A percentile compares a stretch with the other conserved stretches of the same genome.
phyloP scores from a whole-genome alignment of 2,113 vertebrate species.

The Xiphias gladius region DNA sequence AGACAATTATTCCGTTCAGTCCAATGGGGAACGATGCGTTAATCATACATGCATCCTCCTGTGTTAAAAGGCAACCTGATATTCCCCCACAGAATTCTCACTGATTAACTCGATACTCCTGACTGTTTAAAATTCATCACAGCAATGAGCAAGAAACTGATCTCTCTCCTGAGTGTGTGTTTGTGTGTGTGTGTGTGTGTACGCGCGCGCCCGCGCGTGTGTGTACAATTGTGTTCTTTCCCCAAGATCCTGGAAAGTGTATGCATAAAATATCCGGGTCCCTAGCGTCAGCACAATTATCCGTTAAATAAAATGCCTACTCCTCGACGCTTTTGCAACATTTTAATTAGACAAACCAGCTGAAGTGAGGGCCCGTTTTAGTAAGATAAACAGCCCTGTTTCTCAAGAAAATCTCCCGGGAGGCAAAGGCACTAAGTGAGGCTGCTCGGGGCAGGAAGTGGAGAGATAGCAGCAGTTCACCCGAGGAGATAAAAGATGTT shows the following conservation, averaged over 20 bases:
- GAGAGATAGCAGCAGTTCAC: constrained; percentile 62
- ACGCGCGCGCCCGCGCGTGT: constrained; percentile 4
- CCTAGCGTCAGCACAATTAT: constrained; percentile 98
- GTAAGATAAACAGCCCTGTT: constrained; percentile 92
- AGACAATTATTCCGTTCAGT: constrained; percentile 92
- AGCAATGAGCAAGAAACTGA: constrained; percentile 94
- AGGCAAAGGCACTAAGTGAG: constrained; percentile 72
- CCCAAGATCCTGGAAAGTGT: constrained; percentile 91
- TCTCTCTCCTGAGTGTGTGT: constrained; percentile 66
- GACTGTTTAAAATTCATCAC: constrained; percentile 97
- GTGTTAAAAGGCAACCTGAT: constrained; percentile 97
- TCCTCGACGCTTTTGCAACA: constrained; percentile 89
- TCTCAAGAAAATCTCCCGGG: constrained; percentile 86
- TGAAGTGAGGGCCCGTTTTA: constrained; percentile 91
- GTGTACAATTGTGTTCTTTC: constrained; percentile 58
- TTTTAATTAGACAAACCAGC: constrained; percentile 95
- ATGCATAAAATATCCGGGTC: constrained; percentile 94
- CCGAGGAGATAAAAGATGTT: constrained; percentile 54
- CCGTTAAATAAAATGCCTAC: constrained; percentile 97
- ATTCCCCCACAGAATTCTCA: constrained; percentile 92
- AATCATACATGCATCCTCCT: constrained; percentile 96
- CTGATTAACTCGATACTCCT: constrained; percentile 95
- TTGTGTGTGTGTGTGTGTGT: constrained; percentile 18
- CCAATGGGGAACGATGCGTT: constrained; percentile 89
- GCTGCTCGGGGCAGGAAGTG: constrained; percentile 76